Conservation (phyloP, 2,113 vertebrate species). For the Cyprinodon tularosa region DNA sequence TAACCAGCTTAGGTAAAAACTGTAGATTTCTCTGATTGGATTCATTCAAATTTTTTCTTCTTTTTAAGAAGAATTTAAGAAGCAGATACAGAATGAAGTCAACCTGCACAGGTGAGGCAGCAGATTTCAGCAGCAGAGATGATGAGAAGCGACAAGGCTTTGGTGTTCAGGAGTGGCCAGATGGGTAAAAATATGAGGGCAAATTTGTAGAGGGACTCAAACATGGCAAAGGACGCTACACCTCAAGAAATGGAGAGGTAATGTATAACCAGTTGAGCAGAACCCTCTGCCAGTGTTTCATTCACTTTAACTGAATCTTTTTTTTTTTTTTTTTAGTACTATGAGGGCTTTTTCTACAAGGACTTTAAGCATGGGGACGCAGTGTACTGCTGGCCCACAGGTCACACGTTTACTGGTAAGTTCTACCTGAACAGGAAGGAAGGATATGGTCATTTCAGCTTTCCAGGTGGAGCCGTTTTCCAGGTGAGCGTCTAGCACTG, state of each 20-base stretch:
- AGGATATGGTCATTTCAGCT: conserved; percentile 83
- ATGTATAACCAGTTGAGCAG: neutral
- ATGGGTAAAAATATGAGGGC: conserved; percentile 83
- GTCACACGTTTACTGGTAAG: conserved; percentile 82
- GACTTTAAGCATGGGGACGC: conserved; percentile 85
- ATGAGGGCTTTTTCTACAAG: conserved; percentile 84
- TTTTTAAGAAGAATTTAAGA: too few species aligned
- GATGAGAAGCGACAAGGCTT: conserved; percentile 10
- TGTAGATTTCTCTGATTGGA: too few species aligned
- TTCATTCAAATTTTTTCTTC: too few species aligned
- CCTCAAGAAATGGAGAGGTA: conserved; percentile 88
- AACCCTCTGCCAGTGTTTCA: neutral
- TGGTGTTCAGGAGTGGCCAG: conserved; percentile 75
- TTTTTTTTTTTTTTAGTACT: conserved; percentile 72
- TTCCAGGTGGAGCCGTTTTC: conserved; percentile 77
- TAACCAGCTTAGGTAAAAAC: too few species aligned
- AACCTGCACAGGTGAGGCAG: conserved; percentile 10
- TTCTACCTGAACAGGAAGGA: conserved; percentile 88
- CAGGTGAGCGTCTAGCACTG: conserved; percentile 71
- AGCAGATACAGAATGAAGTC: neutral
- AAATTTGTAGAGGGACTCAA: conserved; percentile 78
- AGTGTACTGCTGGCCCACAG: conserved; percentile 81
- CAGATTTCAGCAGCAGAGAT: neutral
- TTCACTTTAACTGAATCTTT: neutral
- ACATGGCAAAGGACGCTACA: conserved; percentile 83